A percentile compares a stretch with the other conserved stretches of the same genome.
Evolutionary conservation across 2,113 vertebrate genomes (phyloP).

Genomic region (Ageneiosus marmoratus): DNA sequence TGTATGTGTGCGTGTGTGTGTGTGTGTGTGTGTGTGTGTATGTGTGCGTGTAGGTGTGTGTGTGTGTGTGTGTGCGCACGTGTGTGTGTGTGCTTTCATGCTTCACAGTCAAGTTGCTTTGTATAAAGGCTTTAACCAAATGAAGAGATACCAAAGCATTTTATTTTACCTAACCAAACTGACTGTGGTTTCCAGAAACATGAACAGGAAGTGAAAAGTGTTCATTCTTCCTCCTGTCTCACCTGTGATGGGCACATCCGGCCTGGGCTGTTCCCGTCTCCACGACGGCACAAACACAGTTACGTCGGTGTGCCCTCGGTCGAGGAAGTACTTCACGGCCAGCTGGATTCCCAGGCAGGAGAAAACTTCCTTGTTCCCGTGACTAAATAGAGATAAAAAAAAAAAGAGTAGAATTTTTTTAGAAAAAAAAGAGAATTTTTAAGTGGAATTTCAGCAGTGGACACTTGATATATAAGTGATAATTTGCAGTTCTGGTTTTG

Average conservation of each 20-base stretch:
- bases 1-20: too few relatives aligned
- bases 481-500: not conserved
- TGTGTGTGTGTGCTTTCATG: not conserved
- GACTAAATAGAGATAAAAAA: constrained; percentile 68
- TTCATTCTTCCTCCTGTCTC: not conserved
- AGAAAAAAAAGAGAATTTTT: not conserved
- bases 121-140: not conserved
- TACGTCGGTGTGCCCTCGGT: constrained; percentile 84
- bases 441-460: not conserved
- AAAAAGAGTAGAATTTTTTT: not conserved
- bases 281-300: constrained; percentile 91
- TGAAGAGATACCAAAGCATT: not conserved
- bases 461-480: not conserved
- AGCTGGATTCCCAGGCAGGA: constrained; percentile 94
- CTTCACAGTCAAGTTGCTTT: not conserved
- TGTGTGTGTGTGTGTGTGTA: too few relatives aligned
- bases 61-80: too few relatives aligned
- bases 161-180: not conserved
- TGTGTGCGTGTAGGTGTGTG: too few relatives aligned
- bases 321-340: constrained; percentile 89
- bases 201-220: not conserved
- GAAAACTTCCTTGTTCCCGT: constrained; percentile 94
- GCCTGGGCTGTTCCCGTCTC: constrained; percentile 90
- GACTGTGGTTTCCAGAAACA: constrained; percentile 29
- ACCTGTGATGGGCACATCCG: constrained; percentile 92